Base-by-base conservation (phyloP, 2,113 vertebrate species). In the Tretioscincus oriximinensis region DNA sequence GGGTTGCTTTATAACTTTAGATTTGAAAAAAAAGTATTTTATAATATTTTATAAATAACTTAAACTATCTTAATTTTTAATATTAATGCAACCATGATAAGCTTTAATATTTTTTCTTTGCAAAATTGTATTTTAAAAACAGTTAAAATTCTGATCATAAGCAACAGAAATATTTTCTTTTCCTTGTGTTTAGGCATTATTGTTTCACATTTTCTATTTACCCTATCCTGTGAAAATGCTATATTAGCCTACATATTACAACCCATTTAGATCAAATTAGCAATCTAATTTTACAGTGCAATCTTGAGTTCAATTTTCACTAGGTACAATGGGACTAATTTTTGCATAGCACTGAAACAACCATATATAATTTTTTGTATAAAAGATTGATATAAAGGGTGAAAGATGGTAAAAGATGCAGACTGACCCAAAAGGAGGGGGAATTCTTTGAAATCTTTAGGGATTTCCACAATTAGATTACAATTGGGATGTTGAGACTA, bases 391-490 rank as follows among this genome's bases (percentile, higher is more conserved):
- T 58, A 18, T 18, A 58, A 58, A 58, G 14, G 54, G 14, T 16
- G 18, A 58, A 16, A 58, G 54, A 58, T 16, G 14, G 1, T 58
- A 58, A 58, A 58, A 72, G 41, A 49, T 63, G 47, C 26, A 64
- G 35, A n/a, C 8, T 72, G 58, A 12, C 58, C 8, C 18, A 18
- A 60, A 61, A 63, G 18, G n/a, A 49, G 69, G 58, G 49, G 35
- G 35, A 5, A 7, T 29, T 49, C 12, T 65, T 18, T 16, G 28
- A 28, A 45, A 41, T 73, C n/a, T 26, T 73, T 58, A 51, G 58
- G 45, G 78, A 73, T 12, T 64, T 80, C 45, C 18, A 73, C 58
- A 80, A 73, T 64, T 65, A 64, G 35, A 51, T 80, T 80, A 73
- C 35, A 73, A 80, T 29, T 26, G 69, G 58, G 78, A 80, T 51